Evolutionary conservation across 1,140 invertebrate genomes (phyloP).

Genomic region (Steinernema khuongi): DNA sequence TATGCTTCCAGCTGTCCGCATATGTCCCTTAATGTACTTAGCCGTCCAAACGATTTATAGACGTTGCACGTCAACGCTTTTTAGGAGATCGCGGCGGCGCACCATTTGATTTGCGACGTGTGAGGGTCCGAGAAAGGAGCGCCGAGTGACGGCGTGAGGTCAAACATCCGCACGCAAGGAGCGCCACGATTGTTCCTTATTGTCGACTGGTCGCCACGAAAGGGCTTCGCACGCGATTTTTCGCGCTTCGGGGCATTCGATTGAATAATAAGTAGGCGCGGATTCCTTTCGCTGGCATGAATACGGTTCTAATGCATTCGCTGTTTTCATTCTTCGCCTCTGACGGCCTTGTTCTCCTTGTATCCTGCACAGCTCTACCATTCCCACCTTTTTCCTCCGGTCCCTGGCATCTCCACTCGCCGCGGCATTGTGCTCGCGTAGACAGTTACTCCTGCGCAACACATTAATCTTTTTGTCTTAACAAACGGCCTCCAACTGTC

Average conservation of each 20-base stretch:
- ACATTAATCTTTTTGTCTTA: conserved; percentile 1
- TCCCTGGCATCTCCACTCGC: background rate
- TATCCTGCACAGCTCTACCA: background rate
- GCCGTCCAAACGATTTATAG: background rate
- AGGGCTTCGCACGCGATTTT: background rate
- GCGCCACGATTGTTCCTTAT: background rate
- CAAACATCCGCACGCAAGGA: background rate
- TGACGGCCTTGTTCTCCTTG: background rate
- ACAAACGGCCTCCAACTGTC: conserved; percentile 10
- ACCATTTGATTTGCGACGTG: conserved; percentile 6
- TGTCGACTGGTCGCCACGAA: background rate
- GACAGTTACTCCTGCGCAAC: background rate
- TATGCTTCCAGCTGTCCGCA: background rate
- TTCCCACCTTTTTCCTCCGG: background rate
- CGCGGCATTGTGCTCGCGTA: background rate
- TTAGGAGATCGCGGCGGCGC: background rate
- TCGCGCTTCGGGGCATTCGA: background rate
- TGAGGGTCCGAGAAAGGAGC: background rate
- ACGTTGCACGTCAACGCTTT: background rate
- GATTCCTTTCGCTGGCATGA: background rate
- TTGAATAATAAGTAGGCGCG: background rate
- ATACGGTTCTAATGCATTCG: background rate
- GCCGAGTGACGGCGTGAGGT: background rate
- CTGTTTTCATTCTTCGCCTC: background rate
- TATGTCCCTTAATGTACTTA: background rate